Evolutionary conservation across 2,113 vertebrate genomes (phyloP).

Genomic region (Bos indicus): DNA sequence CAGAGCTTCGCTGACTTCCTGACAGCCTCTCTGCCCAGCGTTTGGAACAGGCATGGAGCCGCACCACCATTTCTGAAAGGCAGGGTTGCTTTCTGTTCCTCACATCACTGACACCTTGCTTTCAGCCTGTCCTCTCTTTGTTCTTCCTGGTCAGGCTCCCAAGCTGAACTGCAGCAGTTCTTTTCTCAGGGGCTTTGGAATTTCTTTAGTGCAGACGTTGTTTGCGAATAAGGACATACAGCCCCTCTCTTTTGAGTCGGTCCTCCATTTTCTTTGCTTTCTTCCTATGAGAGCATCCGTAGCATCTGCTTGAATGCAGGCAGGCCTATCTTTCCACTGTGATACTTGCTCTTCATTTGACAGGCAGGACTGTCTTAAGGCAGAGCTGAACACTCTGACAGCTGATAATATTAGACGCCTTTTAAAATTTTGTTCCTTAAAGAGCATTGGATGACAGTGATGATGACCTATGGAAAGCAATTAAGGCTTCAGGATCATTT

Average conservation of each 20-base stretch:
- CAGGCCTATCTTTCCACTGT: not conserved
- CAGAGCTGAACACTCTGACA: not conserved
- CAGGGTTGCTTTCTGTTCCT: not conserved
- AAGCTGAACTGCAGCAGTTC: not conserved
- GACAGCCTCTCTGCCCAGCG: not conserved
- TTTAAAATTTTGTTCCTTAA: constrained; percentile 2
- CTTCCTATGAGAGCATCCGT: not conserved
- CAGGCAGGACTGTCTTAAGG: not conserved
- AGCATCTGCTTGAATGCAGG: constrained; percentile 8
- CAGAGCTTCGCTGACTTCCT: not conserved
- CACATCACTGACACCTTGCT: not conserved
- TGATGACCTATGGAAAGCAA: constrained; percentile 50
- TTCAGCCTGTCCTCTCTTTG: not conserved
- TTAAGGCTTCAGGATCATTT: constrained; percentile 41
- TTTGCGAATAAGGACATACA: not conserved
- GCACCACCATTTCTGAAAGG: not conserved
- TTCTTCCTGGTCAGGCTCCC: not conserved
- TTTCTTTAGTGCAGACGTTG: not conserved
- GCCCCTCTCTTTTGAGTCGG: not conserved
- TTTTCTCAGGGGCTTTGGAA: not conserved
- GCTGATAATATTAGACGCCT: not conserved
- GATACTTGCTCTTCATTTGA: not conserved
- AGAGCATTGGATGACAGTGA: not conserved
- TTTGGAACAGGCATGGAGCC: not conserved
- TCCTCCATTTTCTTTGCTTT: not conserved